A percentile compares a stretch with the other conserved stretches of the same genome.
phyloP scores from a whole-genome alignment of 35 echinoderm and acorn worm genomes.

The Ptychodera flava region DNA sequence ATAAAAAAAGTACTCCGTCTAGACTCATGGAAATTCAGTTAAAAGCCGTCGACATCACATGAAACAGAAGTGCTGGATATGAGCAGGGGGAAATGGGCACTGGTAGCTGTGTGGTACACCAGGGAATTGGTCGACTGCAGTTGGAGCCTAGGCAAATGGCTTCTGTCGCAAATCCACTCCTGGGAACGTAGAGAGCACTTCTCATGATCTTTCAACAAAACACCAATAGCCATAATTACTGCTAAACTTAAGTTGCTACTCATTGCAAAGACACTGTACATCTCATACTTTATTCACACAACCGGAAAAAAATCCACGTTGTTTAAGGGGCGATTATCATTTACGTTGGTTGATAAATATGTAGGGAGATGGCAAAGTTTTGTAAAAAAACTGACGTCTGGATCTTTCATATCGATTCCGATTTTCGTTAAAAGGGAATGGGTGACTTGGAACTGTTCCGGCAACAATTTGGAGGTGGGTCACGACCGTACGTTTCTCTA shows the following conservation, averaged over 20 bases:
- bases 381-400: no score
- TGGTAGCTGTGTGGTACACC: background rate
- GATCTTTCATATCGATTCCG: no score
- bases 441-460: no score
- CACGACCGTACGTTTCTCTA: background rate
- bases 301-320: no score
- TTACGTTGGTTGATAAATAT: no score
- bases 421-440: no score
- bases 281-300: no score
- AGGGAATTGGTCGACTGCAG: background rate
- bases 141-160: background rate
- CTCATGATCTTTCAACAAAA: background rate
- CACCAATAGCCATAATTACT: background rate
- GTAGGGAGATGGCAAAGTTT: no score
- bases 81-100: background rate
- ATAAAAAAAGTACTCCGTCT: background rate
- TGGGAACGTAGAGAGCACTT: background rate
- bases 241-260: background rate
- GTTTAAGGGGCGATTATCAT: no score
- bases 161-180: background rate
- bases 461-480: background rate
- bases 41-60: background rate
- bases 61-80: background rate
- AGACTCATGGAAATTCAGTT: constrained; percentile 1
- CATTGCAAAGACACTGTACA: no score